Evolutionary conservation across 2,113 vertebrate genomes (phyloP).

Genomic region (Antigone vipio): DNA sequence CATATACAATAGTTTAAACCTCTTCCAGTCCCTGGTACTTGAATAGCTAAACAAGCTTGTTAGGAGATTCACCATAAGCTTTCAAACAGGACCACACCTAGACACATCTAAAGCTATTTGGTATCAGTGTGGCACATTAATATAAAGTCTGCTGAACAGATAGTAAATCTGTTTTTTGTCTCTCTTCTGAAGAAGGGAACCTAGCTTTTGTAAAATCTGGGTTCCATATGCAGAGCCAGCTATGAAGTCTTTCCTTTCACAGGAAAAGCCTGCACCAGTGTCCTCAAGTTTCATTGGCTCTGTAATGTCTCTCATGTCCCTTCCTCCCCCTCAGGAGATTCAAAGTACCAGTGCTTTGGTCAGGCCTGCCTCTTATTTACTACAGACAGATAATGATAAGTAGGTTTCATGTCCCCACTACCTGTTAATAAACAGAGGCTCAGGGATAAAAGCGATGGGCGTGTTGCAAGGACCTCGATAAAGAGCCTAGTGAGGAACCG

Average conservation of each 20-base stretch:
- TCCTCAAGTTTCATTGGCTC: slow-evolving; percentile 56
- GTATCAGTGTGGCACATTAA: slow-evolving; percentile 4
- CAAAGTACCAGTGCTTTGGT: not conserved
- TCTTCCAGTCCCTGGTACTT: not conserved
- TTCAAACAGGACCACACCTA: slow-evolving; percentile 9
- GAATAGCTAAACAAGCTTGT: not conserved
- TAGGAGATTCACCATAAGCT: not conserved
- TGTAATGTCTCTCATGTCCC: slow-evolving; percentile 10
- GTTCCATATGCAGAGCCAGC: slow-evolving; percentile 64
- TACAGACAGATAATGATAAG: not conserved
- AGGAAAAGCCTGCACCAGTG: slow-evolving; percentile 59
- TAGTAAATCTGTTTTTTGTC: slow-evolving; percentile 50
- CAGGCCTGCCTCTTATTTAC: not conserved
- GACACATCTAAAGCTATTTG: not conserved
- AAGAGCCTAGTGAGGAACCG: not conserved
- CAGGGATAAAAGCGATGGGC: not conserved
- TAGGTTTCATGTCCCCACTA: not conserved
- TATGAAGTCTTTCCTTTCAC: slow-evolving; percentile 65
- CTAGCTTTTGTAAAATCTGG: slow-evolving; percentile 59
- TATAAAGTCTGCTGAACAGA: slow-evolving; percentile 53
- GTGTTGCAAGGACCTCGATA: not conserved
- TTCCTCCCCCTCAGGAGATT: slow-evolving; percentile 7
- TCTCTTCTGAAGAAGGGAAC: slow-evolving; percentile 36
- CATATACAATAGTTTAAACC: not conserved
- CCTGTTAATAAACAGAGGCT: not conserved